Percentiles rank a stretch among this genome's conserved stretches.
phyloP scores from a whole-genome alignment of 2,797 vertebrate species.

The Karalla daura region DNA sequence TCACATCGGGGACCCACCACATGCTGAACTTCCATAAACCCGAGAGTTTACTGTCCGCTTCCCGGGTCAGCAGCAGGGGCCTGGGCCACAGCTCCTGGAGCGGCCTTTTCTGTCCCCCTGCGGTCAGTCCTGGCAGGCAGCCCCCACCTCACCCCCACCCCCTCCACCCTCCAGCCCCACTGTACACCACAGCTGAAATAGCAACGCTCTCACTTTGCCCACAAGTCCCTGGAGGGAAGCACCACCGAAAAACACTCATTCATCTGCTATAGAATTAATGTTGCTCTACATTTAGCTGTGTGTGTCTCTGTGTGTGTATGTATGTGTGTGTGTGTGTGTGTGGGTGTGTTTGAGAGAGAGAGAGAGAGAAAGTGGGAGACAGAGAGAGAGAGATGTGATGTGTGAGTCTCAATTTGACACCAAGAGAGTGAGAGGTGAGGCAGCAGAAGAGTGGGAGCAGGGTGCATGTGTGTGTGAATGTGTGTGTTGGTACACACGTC shows the following conservation, averaged over 20 bases:
- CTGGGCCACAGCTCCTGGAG: conserved; percentile 76
- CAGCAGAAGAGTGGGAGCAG: conserved; percentile 17
- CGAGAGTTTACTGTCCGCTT: conserved; percentile 68
- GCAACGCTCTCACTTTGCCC: conserved; percentile 60
- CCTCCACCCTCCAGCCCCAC: conserved; percentile 27
- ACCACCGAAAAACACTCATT: conserved; percentile 82
- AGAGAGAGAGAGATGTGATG: not conserved
- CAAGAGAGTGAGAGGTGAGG: conserved; percentile 26
- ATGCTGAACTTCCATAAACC: conserved; percentile 73
- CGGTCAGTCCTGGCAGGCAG: conserved; percentile 66
- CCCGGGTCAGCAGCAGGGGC: conserved; percentile 78
- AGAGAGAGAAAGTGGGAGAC: not conserved
- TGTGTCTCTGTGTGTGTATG: conserved; percentile 1
- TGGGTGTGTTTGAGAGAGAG: not conserved
- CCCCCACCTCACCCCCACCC: conserved; percentile 36
- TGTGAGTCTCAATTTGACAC: conserved; percentile 12
- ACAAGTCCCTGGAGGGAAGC: conserved; percentile 61
- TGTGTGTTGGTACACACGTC: conserved; percentile 6
- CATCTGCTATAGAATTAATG: conserved; percentile 78
- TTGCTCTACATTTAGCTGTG: conserved; percentile 66
- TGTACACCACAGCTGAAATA: conserved; percentile 73
- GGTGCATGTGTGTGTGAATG: conserved; percentile 1
- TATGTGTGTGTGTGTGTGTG: conserved; percentile 11
- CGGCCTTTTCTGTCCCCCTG: conserved; percentile 71
- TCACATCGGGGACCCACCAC: conserved; percentile 69